phyloP scores from a whole-genome alignment of 2,888 invertebrate genomes.

The Epirrhoe alternata region DNA sequence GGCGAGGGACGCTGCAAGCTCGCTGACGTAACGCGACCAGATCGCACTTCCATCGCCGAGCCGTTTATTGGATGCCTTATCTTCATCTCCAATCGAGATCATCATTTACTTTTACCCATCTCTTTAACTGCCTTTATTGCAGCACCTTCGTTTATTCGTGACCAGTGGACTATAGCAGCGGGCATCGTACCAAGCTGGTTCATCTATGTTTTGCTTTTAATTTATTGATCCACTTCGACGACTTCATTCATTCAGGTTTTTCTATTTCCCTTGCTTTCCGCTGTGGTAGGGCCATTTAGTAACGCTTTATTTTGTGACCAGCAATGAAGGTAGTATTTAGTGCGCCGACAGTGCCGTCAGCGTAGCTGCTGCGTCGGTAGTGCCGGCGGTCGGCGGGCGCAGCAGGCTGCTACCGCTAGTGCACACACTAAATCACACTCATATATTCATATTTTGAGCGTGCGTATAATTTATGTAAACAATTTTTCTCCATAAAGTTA shows the following conservation, averaged over 20 bases:
- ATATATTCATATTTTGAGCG: conserved; percentile 22
- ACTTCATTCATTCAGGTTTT: neutral
- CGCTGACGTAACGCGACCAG: neutral
- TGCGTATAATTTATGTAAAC: conserved; percentile 43
- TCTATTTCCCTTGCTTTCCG: neutral
- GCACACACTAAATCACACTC: conserved; percentile 5
- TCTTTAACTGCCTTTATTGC: neutral
- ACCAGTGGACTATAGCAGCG: neutral
- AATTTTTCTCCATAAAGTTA: conserved; percentile 47
- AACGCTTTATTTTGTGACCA: neutral
- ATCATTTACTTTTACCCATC: neutral
- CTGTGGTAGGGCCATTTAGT: neutral
- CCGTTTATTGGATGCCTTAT: neutral
- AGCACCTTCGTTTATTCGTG: neutral
- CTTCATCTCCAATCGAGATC: neutral
- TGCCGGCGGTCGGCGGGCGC: too few species aligned
- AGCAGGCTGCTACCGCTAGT: neutral
- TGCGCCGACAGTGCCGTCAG: neutral
- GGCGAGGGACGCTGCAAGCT: neutral
- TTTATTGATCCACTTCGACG: neutral
- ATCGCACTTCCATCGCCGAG: neutral
- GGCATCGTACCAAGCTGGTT: neutral
- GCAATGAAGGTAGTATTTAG: neutral
- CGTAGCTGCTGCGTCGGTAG: neutral
- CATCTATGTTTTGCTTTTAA: neutral